Conservation (phyloP, 2,113 vertebrate species). For the Choloepus hoffmanni region DNA sequence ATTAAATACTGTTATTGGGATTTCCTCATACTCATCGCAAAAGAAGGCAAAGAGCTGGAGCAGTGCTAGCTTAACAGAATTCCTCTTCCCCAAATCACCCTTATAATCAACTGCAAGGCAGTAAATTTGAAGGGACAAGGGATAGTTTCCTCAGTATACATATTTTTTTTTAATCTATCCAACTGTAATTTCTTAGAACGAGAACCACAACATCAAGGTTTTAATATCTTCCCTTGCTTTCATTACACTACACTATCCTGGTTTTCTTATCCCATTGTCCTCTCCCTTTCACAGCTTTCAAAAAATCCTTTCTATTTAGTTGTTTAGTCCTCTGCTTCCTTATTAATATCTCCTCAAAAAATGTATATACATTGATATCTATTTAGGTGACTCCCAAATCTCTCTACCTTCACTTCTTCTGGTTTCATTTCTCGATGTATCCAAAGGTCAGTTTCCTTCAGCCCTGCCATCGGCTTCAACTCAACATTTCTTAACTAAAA, state of each 20-base stretch:
- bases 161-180: conserved; percentile 25
- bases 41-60: neutral
- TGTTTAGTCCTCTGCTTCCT: conserved; percentile 13
- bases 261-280: neutral
- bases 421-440: neutral
- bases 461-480: neutral
- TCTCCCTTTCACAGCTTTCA: conserved; percentile 21
- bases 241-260: neutral
- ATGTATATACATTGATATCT: neutral
- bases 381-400: neutral
- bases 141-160: neutral
- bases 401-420: neutral
- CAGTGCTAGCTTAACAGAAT: neutral
- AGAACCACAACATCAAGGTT: conserved; percentile 35
- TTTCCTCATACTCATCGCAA: neutral
- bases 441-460: neutral
- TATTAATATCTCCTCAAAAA: neutral
- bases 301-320: neutral
- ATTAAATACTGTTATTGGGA: conserved; percentile 7
- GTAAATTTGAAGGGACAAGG: neutral
- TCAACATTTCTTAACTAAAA: conserved; percentile 10
- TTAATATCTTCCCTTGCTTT: conserved; percentile 1
- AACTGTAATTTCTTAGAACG: conserved; percentile 34
- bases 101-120: conserved; percentile 41
- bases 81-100: neutral